Conservation (phyloP, 2,113 vertebrate species). For the Chrysemys picta region DNA sequence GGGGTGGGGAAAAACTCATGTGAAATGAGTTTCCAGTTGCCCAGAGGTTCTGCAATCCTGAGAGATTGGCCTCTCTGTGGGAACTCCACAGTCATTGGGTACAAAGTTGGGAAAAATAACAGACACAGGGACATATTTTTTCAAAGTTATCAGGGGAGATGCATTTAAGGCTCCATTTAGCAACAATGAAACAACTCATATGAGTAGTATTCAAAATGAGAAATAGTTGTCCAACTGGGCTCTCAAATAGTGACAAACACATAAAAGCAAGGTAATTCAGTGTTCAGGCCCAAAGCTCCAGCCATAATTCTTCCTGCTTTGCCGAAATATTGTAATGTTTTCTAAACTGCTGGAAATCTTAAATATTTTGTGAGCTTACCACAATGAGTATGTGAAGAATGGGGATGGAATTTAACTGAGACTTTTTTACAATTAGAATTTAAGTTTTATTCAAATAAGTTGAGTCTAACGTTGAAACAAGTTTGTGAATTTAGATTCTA, state of each 20-base stretch:
- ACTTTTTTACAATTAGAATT: neutral
- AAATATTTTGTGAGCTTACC: neutral
- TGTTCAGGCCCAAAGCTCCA: neutral
- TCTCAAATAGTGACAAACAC: neutral
- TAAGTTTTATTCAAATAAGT: no score
- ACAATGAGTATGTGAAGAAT: rapidly evolving
- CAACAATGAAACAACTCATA: neutral
- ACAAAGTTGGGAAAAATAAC: neutral
- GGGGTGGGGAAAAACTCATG: neutral
- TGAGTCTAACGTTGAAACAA: neutral
- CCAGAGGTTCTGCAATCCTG: neutral
- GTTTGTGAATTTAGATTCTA: neutral
- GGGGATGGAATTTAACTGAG: neutral
- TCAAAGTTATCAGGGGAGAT: neutral
- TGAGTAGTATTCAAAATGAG: neutral
- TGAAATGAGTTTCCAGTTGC: neutral
- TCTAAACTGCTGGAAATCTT: neutral
- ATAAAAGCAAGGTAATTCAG: neutral
- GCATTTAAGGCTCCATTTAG: neutral
- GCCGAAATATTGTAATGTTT: neutral
- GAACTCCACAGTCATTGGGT: neutral
- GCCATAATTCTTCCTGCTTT: neutral
- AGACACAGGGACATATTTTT: neutral
- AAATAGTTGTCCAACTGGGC: neutral
- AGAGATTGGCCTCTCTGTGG: neutral